Evolutionary conservation across 2,113 vertebrate genomes (phyloP), one percentile per base, ranked within the genome.

Genomic region (Oostethus manadensis): DNA sequence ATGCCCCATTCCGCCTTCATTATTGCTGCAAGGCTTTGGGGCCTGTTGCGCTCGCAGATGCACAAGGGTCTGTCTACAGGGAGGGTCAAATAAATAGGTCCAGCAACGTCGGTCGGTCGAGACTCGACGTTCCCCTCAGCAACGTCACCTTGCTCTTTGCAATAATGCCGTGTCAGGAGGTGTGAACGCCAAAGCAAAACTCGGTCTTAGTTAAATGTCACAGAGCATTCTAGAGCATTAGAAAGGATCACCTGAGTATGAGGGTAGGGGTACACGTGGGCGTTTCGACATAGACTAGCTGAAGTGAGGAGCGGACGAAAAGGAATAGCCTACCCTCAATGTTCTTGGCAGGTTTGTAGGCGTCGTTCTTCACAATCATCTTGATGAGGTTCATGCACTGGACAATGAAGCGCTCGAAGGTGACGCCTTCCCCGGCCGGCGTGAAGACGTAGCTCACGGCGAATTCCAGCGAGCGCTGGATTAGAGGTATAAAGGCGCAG

Each of bases 301-400:
- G 3, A 42, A 42, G 13, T 5, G 38, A 9, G 38, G 11, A 42
- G 2, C 38, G 13, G 38, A 14, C 14, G 38, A 14, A 13, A 26
- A 45, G 11, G 64, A 8, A 38, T 8, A 29, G 38, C 80, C 23
- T 92, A 98, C 96, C 96, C 78, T 98, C 93, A 35, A 94, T 86
- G 86, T 95, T 97, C 90, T 98, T 99, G 66, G 91, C 90, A 60
- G 93, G 94, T 81, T 95, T 98, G 86, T 96, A 98, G 63, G 94
- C 89, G n/a, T 96, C 93, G 44, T 96, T 97, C 89, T 96, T 98
- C 54, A 99, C 92, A 73, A 98, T 98, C 92, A 94, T 92, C 89
- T 98, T 99, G 88, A 98, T 94, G 70, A 99, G 93, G 88, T 94
- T 98, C 96, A 98, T 95, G 89, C 96, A 98, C 16, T 97, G 97